A percentile compares a stretch with the other conserved stretches of the same genome.
These are phyloP conservation scores for Coracopsis vasa DNA, from an alignment of 2,113 vertebrate species.

Conservation along the genomic window DNA sequence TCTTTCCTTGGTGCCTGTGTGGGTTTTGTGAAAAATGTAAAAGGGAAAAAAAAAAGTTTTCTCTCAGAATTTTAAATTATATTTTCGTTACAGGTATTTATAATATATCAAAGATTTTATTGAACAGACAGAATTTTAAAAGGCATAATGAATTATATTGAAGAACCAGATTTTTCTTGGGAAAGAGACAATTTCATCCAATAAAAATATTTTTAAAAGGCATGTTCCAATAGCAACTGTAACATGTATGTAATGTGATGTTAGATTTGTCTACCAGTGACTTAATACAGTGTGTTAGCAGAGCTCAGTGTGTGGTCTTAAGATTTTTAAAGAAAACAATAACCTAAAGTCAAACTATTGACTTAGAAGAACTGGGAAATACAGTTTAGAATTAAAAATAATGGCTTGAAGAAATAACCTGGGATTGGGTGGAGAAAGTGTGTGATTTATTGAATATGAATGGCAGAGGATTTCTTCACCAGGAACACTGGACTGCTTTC, in stretches of 20 bases:
- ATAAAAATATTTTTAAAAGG: slow-evolving; percentile 79
- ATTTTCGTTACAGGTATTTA: slow-evolving; percentile 84
- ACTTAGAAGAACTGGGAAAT: background rate
- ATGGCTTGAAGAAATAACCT: background rate
- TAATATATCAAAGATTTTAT: slow-evolving; percentile 78
- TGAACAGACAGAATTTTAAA: slow-evolving; percentile 76
- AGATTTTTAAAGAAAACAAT: slow-evolving; percentile 58
- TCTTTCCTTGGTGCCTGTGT: slow-evolving; percentile 73
- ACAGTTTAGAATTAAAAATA: slow-evolving; percentile 22
- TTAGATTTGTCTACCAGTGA: slow-evolving; percentile 71
- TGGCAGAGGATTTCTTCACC: background rate
- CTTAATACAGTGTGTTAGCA: slow-evolving; percentile 73
- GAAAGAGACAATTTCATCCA: slow-evolving; percentile 74
- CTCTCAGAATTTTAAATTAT: slow-evolving; percentile 77
- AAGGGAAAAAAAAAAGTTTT: slow-evolving; percentile 65
- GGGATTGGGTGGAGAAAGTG: background rate
- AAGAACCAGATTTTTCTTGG: slow-evolving; percentile 74
- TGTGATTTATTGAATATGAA: background rate
- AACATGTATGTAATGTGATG: slow-evolving; percentile 73
- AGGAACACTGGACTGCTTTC: background rate
- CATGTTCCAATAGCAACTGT: slow-evolving; percentile 70
- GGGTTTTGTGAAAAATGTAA: slow-evolving; percentile 76
- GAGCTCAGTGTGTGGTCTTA: slow-evolving; percentile 70
- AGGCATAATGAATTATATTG: slow-evolving; percentile 77
- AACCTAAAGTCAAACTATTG: background rate